Conservation (phyloP, 2,797 vertebrate species). For the Poeciliopsis turneri region DNA sequence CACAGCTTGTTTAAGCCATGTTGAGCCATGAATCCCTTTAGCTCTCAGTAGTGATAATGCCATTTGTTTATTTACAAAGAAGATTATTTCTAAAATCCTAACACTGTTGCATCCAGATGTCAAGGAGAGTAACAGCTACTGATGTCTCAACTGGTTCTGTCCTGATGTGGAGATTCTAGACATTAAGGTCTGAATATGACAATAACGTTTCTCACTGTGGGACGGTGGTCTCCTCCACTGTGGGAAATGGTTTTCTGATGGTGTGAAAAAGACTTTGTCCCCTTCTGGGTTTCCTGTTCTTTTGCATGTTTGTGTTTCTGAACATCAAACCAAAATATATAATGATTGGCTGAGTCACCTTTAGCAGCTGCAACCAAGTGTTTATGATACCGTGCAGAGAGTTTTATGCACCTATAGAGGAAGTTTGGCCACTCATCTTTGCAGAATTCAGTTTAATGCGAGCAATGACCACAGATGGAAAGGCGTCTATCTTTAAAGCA, state of each 20-base stretch:
- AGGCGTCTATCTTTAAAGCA: not conserved
- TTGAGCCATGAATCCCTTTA: not conserved
- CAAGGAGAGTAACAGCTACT: not conserved
- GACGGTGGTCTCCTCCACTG: not conserved
- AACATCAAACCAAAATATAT: not conserved
- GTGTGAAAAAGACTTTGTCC: not conserved
- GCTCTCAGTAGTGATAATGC: not conserved
- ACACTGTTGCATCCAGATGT: not conserved
- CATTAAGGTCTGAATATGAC: not conserved
- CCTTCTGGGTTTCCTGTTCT: not conserved
- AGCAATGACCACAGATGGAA: not conserved
- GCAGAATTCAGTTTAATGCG: not conserved
- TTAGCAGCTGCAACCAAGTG: not conserved
- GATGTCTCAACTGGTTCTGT: not conserved
- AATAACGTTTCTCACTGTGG: not conserved
- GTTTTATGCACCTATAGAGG: not conserved
- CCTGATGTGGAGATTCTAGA: not conserved
- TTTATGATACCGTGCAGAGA: not conserved
- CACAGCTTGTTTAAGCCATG: no score
- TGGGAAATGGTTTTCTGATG: not conserved
- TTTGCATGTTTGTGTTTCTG: not conserved
- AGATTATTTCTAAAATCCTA: not conserved
- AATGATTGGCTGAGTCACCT: not conserved
- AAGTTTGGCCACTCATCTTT: not conserved
- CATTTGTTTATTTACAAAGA: not conserved